Evolutionary conservation across 2,888 invertebrate genomes (phyloP), one percentile per base, ranked within the genome.

Genomic region (Sesia bembeciformis): DNA sequence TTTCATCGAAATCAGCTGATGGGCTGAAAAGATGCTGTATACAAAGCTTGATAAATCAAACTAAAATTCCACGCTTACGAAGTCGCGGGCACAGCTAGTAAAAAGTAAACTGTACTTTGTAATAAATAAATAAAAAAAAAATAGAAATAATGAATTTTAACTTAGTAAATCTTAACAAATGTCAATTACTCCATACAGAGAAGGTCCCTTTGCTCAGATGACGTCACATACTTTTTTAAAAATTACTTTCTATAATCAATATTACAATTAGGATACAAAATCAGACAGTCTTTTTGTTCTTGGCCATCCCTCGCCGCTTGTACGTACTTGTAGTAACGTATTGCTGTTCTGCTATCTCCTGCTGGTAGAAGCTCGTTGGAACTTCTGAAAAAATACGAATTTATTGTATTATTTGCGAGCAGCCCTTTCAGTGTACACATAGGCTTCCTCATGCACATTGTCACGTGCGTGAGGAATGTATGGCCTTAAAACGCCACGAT

Each of bases 291-390:
- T 61, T 93, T 93, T 65, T 93, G 92, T 63, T 96, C 95, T 74
- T 96, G 96, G 0, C 96, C 96, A 66, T 95, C 93, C 64, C 96
- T 91, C 0, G 96, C 96, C 0, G 96, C 95, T 72, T 93, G 94
- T 4, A 96, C 92, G 68, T 95, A 95, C 68, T 92, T 91, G 81
- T 94, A 94, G 81, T 96, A 96, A 56, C 93, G 90, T 40, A 94
- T 79, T 38, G 95, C 95, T 57, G 93, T 93, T 61, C 91, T 90
- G 78, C 95, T 95, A 57, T 92, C 92, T 3, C 91, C 90, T 7
- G 93, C 93, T 59, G 93, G 93, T 50, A 94, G 91, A 40, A 96
- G 84, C 70, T 96, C 96, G 59, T 85, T 91, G 0, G 94, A 92
- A 67, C 96, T 95, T 68, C 96, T 96, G 91, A 51, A 91, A 92